A percentile compares a stretch with the other conserved stretches of the same genome.
Conservation (phyloP, 2,797 vertebrate genomes). For the Lacerta agilis region DNA sequence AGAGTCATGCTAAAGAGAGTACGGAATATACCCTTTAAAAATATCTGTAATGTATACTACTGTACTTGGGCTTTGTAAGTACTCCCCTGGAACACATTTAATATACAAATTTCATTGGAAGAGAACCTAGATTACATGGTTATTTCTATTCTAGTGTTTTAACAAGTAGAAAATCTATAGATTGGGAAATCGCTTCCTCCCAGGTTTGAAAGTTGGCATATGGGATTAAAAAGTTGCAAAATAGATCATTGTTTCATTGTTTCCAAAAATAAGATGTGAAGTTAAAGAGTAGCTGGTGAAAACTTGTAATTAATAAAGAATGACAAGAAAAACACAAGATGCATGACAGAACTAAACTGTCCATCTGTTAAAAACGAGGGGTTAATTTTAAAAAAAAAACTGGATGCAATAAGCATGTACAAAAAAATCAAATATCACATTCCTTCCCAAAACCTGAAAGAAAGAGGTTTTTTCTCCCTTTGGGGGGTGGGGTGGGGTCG, state of each 20-base stretch:
- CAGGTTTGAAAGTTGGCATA: background rate
- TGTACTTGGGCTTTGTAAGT: conserved; percentile 9
- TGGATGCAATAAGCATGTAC: background rate
- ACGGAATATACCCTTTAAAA: background rate
- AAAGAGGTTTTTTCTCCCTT: background rate
- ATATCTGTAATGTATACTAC: background rate
- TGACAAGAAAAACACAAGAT: background rate
- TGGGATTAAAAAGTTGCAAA: background rate
- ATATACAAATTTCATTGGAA: conserved; percentile 14
- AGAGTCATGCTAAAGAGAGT: background rate
- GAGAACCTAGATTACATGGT: background rate
- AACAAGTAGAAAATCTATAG: background rate
- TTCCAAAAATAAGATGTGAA: background rate
- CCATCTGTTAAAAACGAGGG: background rate
- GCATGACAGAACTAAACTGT: background rate
- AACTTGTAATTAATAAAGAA: background rate
- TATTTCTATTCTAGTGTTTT: background rate
- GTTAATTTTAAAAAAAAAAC: too few species aligned
- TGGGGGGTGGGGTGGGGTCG: too few species aligned
- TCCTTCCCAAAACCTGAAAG: background rate
- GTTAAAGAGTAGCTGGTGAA: background rate
- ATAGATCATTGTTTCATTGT: background rate
- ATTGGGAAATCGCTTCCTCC: background rate
- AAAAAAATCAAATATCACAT: background rate
- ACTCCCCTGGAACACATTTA: background rate